A percentile compares a stretch with the other conserved stretches of the same genome.
These are phyloP conservation scores for Myotis findleyi DNA, from an alignment of 2,797 vertebrate species.

Conservation along the genomic window DNA sequence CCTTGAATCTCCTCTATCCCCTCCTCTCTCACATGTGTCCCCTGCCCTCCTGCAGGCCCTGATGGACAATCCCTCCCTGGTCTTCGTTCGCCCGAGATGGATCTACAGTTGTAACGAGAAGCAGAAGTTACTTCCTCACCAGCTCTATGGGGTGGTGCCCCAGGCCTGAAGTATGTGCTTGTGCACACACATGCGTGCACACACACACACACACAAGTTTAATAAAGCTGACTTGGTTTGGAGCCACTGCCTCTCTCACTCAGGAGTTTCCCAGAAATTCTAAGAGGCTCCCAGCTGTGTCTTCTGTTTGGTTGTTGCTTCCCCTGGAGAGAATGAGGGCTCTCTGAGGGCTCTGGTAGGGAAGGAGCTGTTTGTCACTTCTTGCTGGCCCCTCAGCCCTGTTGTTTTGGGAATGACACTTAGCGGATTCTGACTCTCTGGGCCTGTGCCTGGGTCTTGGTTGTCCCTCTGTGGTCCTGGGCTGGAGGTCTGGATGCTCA, in stretches of 20 bases:
- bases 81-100: slow-evolving; percentile 94
- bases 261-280: not conserved
- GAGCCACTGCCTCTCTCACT: not conserved
- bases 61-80: slow-evolving; percentile 92
- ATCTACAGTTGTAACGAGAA: slow-evolving; percentile 93
- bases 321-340: not conserved
- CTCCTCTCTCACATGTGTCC: not conserved
- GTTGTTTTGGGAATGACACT: not conserved
- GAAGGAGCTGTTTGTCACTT: not conserved
- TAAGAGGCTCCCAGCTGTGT: not conserved
- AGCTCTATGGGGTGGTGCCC: slow-evolving; percentile 94
- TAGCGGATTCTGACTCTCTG: not conserved
- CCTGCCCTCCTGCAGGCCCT: slow-evolving; percentile 88
- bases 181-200: rapidly evolving
- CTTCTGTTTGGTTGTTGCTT: not conserved
- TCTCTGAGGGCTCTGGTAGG: not conserved
- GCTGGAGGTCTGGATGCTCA: not conserved
- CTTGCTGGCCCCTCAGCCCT: not conserved
- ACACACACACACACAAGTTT: rapidly evolving
- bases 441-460: not conserved
- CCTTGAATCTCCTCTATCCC: rapidly evolving
- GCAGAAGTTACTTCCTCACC: slow-evolving; percentile 93
- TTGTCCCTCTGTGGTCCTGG: not conserved
- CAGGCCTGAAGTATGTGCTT: slow-evolving; percentile 64
- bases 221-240: slow-evolving; percentile 72